Evolutionary conservation across 2,797 vertebrate species (phyloP).

Genomic region (Tamandua tetradactyla): DNA sequence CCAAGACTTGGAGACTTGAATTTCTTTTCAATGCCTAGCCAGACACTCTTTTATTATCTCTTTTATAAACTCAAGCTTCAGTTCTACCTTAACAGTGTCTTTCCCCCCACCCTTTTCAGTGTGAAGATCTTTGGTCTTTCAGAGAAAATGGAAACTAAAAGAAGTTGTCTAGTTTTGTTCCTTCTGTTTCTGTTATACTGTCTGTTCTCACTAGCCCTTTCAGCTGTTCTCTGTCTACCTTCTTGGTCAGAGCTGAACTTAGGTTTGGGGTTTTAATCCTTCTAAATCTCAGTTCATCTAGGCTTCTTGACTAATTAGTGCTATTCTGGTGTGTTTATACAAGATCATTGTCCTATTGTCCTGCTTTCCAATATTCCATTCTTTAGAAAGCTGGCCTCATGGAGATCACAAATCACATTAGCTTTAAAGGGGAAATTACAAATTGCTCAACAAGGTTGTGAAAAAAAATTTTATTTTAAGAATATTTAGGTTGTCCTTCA

Average conservation of each 20-base stretch:
- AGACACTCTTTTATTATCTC: neutral
- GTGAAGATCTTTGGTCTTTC: neutral
- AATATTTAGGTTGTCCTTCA: neutral
- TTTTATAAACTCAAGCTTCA: neutral
- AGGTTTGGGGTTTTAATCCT: neutral
- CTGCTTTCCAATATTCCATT: neutral
- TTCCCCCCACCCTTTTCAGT: neutral
- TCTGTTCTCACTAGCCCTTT: neutral
- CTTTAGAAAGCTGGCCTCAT: neutral
- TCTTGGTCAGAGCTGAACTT: neutral
- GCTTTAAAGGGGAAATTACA: neutral
- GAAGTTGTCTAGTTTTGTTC: neutral
- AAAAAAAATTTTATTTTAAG: neutral
- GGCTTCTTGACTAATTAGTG: neutral
- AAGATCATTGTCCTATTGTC: neutral
- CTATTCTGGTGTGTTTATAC: neutral
- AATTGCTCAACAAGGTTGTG: neutral
- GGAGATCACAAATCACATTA: neutral
- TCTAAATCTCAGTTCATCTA: neutral
- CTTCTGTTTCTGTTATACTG: neutral
- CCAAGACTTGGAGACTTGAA: neutral
- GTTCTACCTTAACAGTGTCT: neutral
- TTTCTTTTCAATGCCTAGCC: neutral
- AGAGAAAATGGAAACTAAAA: neutral
- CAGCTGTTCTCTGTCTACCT: neutral